Evolutionary conservation across 2,797 vertebrate species (phyloP).

Genomic region (Scolopax rusticola): DNA sequence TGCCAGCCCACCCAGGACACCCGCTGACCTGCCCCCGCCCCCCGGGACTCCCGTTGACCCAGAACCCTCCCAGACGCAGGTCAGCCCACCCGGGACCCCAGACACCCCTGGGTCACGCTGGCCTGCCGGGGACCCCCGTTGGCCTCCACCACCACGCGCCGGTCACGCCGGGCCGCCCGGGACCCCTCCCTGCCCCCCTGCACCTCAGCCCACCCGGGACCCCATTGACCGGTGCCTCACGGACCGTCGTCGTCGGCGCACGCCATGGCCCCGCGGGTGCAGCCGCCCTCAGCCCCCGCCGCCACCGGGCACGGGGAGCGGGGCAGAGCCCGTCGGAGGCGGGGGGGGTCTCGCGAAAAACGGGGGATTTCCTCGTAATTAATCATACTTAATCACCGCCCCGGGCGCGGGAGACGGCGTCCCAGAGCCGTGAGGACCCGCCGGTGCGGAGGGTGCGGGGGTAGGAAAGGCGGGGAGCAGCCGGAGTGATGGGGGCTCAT

Average conservation of each 20-base stretch:
- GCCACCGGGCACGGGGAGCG: background rate
- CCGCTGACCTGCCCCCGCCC: background rate
- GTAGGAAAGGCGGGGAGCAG: background rate
- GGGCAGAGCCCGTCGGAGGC: background rate
- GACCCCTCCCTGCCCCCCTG: background rate
- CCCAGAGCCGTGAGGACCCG: background rate
- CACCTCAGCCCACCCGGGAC: background rate
- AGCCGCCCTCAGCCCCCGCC: background rate
- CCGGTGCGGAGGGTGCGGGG: background rate
- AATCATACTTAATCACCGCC: background rate
- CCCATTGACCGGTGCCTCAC: background rate
- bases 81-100: no score
- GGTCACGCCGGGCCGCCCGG: no score
- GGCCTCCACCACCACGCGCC: background rate
- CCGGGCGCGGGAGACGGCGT: background rate
- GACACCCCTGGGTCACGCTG: no score
- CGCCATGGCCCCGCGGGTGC: background rate
- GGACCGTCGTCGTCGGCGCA: conserved; percentile 6
- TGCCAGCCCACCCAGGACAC: no score
- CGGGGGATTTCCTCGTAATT: background rate
- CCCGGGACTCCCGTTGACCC: background rate
- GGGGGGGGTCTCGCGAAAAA: background rate
- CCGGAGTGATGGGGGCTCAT: no score
- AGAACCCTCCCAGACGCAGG: no score
- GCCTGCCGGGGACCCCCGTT: no score